Evolutionary conservation across 2,797 vertebrate species (phyloP).

Genomic region (Antrozous pallidus): DNA sequence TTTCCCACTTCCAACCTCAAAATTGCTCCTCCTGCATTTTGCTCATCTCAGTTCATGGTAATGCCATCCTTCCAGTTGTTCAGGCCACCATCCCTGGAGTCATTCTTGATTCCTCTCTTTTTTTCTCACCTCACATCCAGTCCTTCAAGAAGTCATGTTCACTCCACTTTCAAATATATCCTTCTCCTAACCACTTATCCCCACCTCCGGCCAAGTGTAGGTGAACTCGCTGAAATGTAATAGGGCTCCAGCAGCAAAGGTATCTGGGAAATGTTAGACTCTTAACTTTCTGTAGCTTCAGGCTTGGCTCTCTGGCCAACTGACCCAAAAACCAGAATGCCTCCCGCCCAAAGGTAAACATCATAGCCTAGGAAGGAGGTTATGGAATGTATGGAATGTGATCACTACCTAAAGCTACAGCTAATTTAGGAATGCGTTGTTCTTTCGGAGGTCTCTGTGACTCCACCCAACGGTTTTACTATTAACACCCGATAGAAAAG

Average conservation of each 20-base stretch:
- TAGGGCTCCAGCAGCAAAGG: no score
- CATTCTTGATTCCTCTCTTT: neutral
- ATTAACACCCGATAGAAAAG: neutral
- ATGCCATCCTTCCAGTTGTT: neutral
- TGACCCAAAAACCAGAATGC: neutral
- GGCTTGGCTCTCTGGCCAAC: neutral
- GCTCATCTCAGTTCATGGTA: neutral
- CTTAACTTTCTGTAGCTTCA: neutral
- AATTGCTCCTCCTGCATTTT: neutral
- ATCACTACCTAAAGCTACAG: neutral
- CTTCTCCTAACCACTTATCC: neutral
- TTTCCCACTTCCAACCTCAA: neutral
- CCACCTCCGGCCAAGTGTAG: neutral
- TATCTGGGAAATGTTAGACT: neutral
- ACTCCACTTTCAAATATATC: neutral
- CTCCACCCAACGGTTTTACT: neutral
- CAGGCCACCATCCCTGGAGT: neutral
- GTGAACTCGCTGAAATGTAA: neutral
- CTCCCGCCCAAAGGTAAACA: neutral
- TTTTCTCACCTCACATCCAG: neutral
- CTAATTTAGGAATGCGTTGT: neutral
- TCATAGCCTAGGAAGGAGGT: neutral
- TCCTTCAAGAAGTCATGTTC: neutral
- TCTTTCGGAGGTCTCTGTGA: neutral
- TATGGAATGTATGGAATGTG: neutral